Base-by-base conservation (phyloP, 2,888 invertebrate genomes). In the Thelaira solivaga region DNA sequence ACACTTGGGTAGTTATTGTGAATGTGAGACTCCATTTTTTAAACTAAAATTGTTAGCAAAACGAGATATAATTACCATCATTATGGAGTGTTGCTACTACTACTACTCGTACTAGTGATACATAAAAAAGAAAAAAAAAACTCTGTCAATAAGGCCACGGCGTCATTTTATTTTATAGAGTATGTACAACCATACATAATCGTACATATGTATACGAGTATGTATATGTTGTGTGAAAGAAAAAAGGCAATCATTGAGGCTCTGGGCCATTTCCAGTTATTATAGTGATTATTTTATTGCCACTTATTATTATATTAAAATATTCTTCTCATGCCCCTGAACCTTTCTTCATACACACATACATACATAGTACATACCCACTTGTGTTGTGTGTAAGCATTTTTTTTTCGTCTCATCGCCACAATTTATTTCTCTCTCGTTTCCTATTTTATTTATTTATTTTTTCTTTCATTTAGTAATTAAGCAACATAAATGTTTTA, bases 41-140 rank as follows among this genome's bases (percentile, higher is more conserved):
- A 78, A 74, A 69, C 78, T 78, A 65, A 86, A 86, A 87, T 86
- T 86, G 87, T 85, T 85, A 85, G 85, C 83, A 86, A 86, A 86
- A 86, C 87, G 87, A 87, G 85, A 85, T 84, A 86, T 86, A 86
- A 86, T 86, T 87, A 85, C 86, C 82, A 85, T 86, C 86, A 86
- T 86, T 87, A 86, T 86, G 87, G 86, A 86, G 86, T 87, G 86
- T 85, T 84, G 85, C 84, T 85, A 80, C 82, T 75, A 36, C 74
- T 68, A 53, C 41, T 85, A 80, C 82, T 75, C 29, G 71, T 68
- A 53, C 41, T 31, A 64, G 53, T 67, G 57, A 69, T 57, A 76
- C 34, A 49, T 34, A 45, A 31, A 67, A 59, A n/a, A n/a, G n/a
- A n/a, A n/a, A n/a, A n/a, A n/a, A n/a, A n/a, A n/a, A n/a, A 45